Evolutionary conservation across 2,888 invertebrate species (phyloP).

Genomic region (Tiliacea aurago): DNA sequence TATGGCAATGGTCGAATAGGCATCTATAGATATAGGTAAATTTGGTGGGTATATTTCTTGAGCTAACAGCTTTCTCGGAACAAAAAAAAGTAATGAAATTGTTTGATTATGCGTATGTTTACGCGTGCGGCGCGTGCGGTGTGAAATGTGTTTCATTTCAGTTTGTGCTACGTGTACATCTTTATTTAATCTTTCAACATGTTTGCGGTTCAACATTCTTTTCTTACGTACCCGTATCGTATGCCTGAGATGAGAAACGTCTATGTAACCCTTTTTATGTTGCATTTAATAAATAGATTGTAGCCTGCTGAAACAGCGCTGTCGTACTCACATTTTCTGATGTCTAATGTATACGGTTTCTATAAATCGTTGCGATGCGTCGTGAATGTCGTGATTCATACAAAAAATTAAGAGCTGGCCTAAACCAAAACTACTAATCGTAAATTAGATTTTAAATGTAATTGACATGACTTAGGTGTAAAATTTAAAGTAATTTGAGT

Average conservation of each 20-base stretch:
- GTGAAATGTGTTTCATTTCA: slow-evolving; percentile 64
- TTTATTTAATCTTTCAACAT: slow-evolving; percentile 86
- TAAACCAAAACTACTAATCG: neutral
- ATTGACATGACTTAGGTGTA: neutral
- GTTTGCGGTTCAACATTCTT: slow-evolving; percentile 86
- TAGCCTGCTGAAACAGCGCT: slow-evolving; percentile 47
- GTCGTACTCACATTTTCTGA: slow-evolving; percentile 49
- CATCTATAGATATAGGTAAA: neutral
- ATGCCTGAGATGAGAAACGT: slow-evolving; percentile 59
- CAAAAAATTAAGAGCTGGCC: neutral
- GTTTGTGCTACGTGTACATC: slow-evolving; percentile 69
- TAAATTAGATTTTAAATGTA: neutral
- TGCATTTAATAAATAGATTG: slow-evolving; percentile 29
- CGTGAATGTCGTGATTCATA: too few species aligned
- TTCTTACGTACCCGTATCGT: slow-evolving; percentile 58
- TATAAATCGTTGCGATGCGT: slow-evolving; percentile 32
- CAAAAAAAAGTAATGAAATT: slow-evolving; percentile 10
- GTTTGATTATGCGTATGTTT: slow-evolving; percentile 71
- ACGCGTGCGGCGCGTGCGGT: slow-evolving; percentile 51
- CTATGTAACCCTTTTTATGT: slow-evolving; percentile 9
- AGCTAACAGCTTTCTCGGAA: slow-evolving; percentile 10
- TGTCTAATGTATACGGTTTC: slow-evolving; percentile 54
- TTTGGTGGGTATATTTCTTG: neutral
- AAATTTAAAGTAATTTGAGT: neutral
- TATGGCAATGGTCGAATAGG: slow-evolving; percentile 3